phyloP scores from a whole-genome alignment of 1,140 invertebrate genomes.

The Camponotus floridanus region DNA sequence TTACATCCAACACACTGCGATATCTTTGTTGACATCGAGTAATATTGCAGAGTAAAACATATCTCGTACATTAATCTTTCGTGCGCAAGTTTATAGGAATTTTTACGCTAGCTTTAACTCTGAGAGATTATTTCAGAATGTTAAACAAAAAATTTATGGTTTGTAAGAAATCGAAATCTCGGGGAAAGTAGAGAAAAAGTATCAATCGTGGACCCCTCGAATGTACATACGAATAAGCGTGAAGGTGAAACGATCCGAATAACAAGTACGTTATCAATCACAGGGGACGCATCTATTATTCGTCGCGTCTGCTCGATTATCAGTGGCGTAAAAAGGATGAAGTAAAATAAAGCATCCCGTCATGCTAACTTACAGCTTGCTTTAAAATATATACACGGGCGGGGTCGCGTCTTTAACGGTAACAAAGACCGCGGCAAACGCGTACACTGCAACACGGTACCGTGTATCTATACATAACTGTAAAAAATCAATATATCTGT shows the following conservation, averaged over 20 bases:
- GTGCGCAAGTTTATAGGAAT: not conserved
- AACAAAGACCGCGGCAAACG: constrained; percentile 43
- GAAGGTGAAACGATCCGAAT: not conserved
- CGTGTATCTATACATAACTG: constrained; percentile 56
- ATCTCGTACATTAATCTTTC: not conserved
- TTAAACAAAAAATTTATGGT: not conserved
- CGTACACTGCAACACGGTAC: constrained; percentile 13
- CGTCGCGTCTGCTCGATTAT: constrained; percentile 33
- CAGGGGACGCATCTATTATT: not conserved
- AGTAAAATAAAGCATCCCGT: constrained; percentile 39
- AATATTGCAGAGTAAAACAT: not conserved
- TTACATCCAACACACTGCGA: not conserved
- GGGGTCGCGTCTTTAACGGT: constrained; percentile 44
- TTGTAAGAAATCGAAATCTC: not conserved
- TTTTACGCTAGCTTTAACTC: not conserved
- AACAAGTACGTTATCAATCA: constrained; percentile 56
- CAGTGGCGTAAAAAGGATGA: constrained; percentile 9
- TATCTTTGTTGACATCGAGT: not conserved
- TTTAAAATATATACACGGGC: constrained; percentile 41
- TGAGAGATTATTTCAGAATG: not conserved
- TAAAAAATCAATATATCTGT: constrained; percentile 61
- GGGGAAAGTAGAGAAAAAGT: not conserved
- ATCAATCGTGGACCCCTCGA: not conserved
- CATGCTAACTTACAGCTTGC: constrained; percentile 21
- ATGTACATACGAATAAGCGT: not conserved